Base-by-base conservation (phyloP, 1,140 invertebrate genomes). In the Agrilus planipennis region DNA sequence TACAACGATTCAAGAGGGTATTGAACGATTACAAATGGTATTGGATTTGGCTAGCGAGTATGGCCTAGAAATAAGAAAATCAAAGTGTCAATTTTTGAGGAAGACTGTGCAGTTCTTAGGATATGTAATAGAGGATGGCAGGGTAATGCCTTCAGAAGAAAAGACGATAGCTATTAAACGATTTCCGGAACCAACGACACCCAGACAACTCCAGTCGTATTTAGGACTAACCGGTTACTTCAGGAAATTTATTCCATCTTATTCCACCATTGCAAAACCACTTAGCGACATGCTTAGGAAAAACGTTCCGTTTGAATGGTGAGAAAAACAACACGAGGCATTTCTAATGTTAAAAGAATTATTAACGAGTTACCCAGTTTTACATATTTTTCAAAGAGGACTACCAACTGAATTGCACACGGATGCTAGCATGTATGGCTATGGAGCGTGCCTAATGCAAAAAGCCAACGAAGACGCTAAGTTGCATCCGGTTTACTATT, bases 401-500 rank as follows among this genome's bases (percentile, higher is more conserved):
- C 47, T 51, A 16, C 14, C 40, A 51, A 59, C 51, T 16, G 51
- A 64, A 48, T 37, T 55, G 17, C 51, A 57, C 27, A 46, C 39
- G 4, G 50, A 53, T 41, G 49, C 55, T n/a, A 47, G 46, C 38
- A 6, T 29, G 10, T 22, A 39, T 34, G 54, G 49, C 5, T 40
- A 62, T 25, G 61, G 52, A 7, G 53, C 1, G 50, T 61, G 59
- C 18, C 41, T 54, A 38, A 20, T 55, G 19, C 56, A 58, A 45
- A 49, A 42, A 27, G 45, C 49, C n/a, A 16, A 30, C 16, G 23
- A 17, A 2, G 47, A 57, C 41, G 41, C 22, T 6, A 49, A 47
- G 31, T 41, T 34, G 22, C 50, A 58, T 41, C 65, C 55, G 16
- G 47, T 68, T 2, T 61, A 53, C 28, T 70, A 68, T 51, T 61